These are phyloP conservation scores for Sebastiscus tertius DNA, from an alignment of 2,797 vertebrate species.

Conservation along the genomic window DNA sequence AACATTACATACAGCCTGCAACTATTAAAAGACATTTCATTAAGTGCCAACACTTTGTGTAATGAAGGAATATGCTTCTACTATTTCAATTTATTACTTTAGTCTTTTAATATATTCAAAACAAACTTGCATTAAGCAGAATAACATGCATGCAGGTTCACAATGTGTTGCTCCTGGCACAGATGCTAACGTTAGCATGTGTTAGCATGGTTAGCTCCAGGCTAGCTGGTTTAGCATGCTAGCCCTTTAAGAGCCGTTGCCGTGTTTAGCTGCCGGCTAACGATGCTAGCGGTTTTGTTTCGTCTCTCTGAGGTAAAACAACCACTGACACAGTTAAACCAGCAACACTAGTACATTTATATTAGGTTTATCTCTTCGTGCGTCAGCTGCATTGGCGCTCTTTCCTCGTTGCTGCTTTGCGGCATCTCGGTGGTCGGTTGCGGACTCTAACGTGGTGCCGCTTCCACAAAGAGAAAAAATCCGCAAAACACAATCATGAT, in stretches of 20 bases:
- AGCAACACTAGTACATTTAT: fast-evolving
- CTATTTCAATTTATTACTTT: no score
- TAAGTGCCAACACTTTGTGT: fast-evolving
- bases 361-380: background rate
- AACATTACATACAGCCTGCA: background rate
- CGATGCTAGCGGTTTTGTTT: slow-evolving; percentile 35
- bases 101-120: background rate
- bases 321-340: background rate
- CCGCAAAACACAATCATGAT: slow-evolving; percentile 72
- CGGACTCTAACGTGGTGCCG: slow-evolving; percentile 76
- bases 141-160: background rate
- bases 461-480: slow-evolving; percentile 82
- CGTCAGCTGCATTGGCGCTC: slow-evolving; percentile 48
- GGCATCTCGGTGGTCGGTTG: slow-evolving; percentile 66
- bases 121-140: background rate
- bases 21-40: background rate
- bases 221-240: slow-evolving; percentile 31
- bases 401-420: slow-evolving; percentile 67
- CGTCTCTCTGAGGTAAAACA: background rate
- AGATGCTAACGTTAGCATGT: slow-evolving; percentile 71
- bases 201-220: slow-evolving; percentile 70
- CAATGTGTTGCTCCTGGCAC: background rate
- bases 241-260: background rate
- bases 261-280: slow-evolving; percentile 55
- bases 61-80: background rate